Conservation (phyloP, 2,888 invertebrate genomes). For the Philaethria dido region DNA sequence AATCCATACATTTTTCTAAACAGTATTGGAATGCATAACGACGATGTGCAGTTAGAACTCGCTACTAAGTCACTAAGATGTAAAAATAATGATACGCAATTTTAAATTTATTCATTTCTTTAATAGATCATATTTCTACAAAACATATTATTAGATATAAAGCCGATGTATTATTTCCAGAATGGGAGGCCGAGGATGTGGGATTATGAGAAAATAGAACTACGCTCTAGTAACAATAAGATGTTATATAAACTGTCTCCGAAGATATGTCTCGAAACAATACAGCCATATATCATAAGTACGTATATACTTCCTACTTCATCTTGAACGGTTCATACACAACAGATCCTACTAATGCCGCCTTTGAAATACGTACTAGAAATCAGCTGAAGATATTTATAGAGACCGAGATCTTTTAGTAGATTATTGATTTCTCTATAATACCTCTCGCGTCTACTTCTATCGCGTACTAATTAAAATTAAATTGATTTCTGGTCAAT, state of each 20-base stretch:
- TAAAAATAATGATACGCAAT: not conserved
- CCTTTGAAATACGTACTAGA: too few relatives aligned
- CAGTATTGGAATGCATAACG: not conserved
- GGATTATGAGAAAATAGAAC: conserved; percentile 17
- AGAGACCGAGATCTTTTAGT: too few relatives aligned
- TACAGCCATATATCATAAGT: not conserved
- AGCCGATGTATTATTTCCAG: not conserved
- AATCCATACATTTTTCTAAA: not conserved
- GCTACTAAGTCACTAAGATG: not conserved
- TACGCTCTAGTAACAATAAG: conserved; percentile 14
- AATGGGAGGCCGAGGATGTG: not conserved
- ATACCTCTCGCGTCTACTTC: too few relatives aligned
- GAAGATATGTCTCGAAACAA: conserved; percentile 15
- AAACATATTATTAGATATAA: not conserved
- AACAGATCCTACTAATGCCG: not conserved
- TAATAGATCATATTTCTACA: not conserved
- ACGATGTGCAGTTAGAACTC: not conserved
- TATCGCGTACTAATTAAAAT: too few relatives aligned
- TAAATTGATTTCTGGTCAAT: too few relatives aligned
- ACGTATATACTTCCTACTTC: not conserved
- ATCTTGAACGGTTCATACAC: not conserved
- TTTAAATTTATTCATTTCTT: not conserved
- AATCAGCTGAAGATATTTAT: too few relatives aligned
- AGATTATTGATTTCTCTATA: too few relatives aligned
- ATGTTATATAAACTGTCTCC: conserved; percentile 16